Evolutionary conservation across 2,888 invertebrate species (phyloP).

Genomic region (Tanytarsus gracilentus): DNA sequence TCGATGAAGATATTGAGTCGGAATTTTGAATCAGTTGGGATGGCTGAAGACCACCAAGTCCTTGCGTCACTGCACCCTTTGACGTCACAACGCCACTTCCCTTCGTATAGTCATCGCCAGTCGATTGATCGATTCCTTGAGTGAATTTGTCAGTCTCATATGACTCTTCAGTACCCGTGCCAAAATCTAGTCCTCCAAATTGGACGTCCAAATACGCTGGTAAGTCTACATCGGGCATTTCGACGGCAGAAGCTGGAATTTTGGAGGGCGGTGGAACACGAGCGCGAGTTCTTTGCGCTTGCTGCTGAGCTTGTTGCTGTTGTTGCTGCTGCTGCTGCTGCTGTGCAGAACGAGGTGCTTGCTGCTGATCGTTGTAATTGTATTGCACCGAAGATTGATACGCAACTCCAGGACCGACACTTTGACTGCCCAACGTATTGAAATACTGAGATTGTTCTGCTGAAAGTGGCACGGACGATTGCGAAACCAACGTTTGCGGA

Average conservation of each 20-base stretch:
- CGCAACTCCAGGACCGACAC: slow-evolving; percentile 30
- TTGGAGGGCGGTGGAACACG: slow-evolving; percentile 78
- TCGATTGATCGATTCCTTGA: slow-evolving; percentile 32
- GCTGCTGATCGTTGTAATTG: slow-evolving; percentile 38
- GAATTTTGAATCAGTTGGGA: slow-evolving; percentile 36
- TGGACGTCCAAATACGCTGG: slow-evolving; percentile 81
- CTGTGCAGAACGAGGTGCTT: not conserved
- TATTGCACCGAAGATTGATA: slow-evolving; percentile 37
- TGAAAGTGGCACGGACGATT: slow-evolving; percentile 49
- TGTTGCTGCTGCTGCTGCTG: not conserved
- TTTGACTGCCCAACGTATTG: slow-evolving; percentile 43
- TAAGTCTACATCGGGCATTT: slow-evolving; percentile 86
- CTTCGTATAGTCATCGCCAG: slow-evolving; percentile 19
- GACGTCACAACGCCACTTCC: not conserved
- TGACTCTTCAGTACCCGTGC: slow-evolving; percentile 47
- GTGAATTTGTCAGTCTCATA: slow-evolving; percentile 42
- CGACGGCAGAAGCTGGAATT: slow-evolving; percentile 90
- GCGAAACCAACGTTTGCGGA: slow-evolving; percentile 36
- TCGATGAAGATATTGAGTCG: slow-evolving; percentile 23
- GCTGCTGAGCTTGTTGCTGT: slow-evolving; percentile 31
- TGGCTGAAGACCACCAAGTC: slow-evolving; percentile 38
- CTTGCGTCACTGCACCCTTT: slow-evolving; percentile 31
- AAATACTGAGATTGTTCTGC: slow-evolving; percentile 58
- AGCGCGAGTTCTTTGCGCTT: slow-evolving; percentile 53
- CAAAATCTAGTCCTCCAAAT: slow-evolving; percentile 80